phyloP scores from a whole-genome alignment of 2,888 invertebrate genomes.

The Patella pellucida region DNA sequence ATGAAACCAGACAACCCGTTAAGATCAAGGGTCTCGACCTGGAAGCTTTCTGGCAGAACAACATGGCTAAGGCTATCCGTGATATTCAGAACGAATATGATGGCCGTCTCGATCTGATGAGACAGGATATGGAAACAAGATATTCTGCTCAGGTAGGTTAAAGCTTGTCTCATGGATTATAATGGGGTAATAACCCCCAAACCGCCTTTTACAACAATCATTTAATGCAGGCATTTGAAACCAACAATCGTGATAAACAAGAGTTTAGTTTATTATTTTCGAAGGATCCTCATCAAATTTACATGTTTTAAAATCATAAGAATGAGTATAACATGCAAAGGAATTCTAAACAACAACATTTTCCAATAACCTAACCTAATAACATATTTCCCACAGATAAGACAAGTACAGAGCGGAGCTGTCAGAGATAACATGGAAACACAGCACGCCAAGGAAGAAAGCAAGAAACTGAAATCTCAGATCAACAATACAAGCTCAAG shows the following conservation, averaged over 20 bases:
- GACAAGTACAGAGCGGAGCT: conserved; percentile 71
- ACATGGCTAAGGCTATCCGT: conserved; percentile 71
- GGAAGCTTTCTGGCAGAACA: conserved; percentile 73
- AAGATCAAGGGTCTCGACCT: conserved; percentile 64
- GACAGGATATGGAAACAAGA: conserved; percentile 70
- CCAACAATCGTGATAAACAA: no score
- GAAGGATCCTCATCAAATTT: no score
- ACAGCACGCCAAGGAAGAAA: conserved; percentile 70
- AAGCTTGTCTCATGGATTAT: no score
- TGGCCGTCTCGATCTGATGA: conserved; percentile 66
- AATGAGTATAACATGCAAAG: no score
- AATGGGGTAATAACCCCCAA: no score
- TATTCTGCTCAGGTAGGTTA: conserved; percentile 71
- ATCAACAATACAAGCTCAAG: conserved; percentile 37
- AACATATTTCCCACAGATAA: conserved; percentile 59
- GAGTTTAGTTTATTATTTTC: no score
- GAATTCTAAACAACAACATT: no score
- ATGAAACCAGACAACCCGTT: conserved; percentile 28
- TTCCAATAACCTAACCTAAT: neutral
- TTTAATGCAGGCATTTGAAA: no score
- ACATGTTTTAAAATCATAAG: no score
- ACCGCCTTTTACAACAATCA: no score
- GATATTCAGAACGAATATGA: conserved; percentile 73
- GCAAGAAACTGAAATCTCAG: conserved; percentile 68
- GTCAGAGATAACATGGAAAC: conserved; percentile 70